phyloP scores from a whole-genome alignment of 2,797 vertebrate species.

The Pseudochirops cupreus region DNA sequence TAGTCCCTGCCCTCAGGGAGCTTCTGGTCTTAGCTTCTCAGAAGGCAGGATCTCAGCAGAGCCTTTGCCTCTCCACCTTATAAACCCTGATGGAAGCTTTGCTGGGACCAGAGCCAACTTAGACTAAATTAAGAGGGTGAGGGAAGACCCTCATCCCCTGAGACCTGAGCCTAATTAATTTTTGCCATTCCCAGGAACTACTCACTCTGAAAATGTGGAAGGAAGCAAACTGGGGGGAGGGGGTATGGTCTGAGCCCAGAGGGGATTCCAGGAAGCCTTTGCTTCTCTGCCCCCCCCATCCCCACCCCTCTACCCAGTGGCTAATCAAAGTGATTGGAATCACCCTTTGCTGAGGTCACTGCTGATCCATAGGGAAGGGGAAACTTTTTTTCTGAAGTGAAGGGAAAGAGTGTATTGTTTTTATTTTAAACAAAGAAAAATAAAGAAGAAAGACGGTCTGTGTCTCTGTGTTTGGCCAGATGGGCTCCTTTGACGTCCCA shows the following conservation, averaged over 20 bases:
- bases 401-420: constrained; percentile 65
- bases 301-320: background rate
- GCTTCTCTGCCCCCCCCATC: background rate
- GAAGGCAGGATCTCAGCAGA: background rate
- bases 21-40: background rate
- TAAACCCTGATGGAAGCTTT: background rate
- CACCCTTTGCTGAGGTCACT: constrained; percentile 45
- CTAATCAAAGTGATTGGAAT: constrained; percentile 30
- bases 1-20: background rate
- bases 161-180: background rate
- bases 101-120: background rate
- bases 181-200: background rate
- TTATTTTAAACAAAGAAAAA: constrained; percentile 76
- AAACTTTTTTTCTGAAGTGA: constrained; percentile 76
- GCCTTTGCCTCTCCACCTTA: background rate
- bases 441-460: constrained; percentile 66
- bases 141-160: background rate
- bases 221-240: background rate
- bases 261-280: background rate
- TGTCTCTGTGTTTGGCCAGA: constrained; percentile 58
- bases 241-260: background rate
- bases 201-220: background rate
- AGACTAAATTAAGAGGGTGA: background rate
- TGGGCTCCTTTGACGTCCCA: constrained; percentile 39
- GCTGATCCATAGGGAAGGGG: constrained; percentile 12